A percentile compares a stretch with the other conserved stretches of the same genome.
Conservation (phyloP, 2,113 vertebrate species). For the Pungitius pungitius region DNA sequence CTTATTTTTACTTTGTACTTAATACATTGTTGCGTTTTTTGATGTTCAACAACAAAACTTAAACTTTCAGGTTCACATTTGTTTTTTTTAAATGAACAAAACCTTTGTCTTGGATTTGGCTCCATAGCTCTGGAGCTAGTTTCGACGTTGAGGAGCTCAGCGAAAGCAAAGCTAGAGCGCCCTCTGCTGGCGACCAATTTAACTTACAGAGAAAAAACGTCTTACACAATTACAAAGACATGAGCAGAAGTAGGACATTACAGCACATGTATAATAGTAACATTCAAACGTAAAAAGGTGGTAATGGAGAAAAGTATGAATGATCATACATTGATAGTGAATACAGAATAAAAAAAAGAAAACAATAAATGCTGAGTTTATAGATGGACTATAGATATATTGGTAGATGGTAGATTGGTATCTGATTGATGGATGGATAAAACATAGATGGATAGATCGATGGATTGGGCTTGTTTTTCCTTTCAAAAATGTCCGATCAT, state of each 20-base stretch:
- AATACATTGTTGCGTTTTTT: too few species aligned
- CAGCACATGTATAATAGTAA: not conserved
- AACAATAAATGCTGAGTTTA: not conserved
- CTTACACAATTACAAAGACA: not conserved
- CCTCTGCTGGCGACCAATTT: constrained; percentile 1
- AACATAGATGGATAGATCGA: not conserved
- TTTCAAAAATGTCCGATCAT: not conserved
- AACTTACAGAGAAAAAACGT: not conserved
- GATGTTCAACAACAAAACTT: too few species aligned
- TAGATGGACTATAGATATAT: too few species aligned
- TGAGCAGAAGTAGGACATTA: not conserved
- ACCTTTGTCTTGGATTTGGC: too few species aligned
- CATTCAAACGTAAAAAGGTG: not conserved
- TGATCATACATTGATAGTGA: not conserved
- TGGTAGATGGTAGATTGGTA: too few species aligned
- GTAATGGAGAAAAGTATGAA: not conserved
- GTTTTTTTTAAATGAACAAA: too few species aligned
- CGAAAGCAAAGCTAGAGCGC: constrained; percentile 3
- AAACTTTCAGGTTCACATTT: too few species aligned
- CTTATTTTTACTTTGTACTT: too few species aligned
- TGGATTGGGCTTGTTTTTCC: not conserved
- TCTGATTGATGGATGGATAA: not conserved
- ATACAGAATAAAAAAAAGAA: not conserved
- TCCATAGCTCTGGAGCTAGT: not conserved
- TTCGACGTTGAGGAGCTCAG: not conserved